Evolutionary conservation across 1,140 invertebrate genomes (phyloP), one percentile per base, ranked within the genome.

Genomic region (Sinonovacula constricta): DNA sequence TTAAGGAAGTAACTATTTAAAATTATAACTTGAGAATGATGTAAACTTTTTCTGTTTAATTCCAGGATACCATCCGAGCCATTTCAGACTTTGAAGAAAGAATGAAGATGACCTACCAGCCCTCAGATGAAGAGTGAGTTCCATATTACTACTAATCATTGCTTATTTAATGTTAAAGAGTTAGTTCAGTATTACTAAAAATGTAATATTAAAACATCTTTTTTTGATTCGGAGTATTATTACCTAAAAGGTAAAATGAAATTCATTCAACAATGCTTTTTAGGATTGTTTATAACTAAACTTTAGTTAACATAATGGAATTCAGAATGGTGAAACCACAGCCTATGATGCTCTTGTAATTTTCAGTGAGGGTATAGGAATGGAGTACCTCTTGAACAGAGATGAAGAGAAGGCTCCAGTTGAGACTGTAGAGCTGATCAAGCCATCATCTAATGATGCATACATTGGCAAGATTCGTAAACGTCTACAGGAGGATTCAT

Each of bases 381-480:
- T 87, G 57, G 71, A 84, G 57, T 86, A 87, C 72, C 83, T 86
- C 10, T 66, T 84, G 62, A 72, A 70, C 3, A 70, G 82, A 60
- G 85, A 82, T 33, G 85, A 87, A 30, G 87, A 88, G 18, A 75
- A 85, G 30, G 69, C 54, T 10, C 45, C 80, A 26, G 24, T 79
- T 3, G 86, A 89, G 31, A 65, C 69, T 49, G 62, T 88, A 31
- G 80, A 87, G 28, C 33, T 85, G 28, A 86, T 91, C 24, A 87
- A 87, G 49, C 83, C 87, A 7, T 63, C 81, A n/a, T 84, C 87
- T 22, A 91, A 91, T 83, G 86, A 89, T 78, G 89, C 88, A 15
- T 91, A 91, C 79, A 91, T 91, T 34, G 83, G 83, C 24, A 90
- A 90, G 67, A 91, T 91, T 33, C 80, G 87, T 36, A 90, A 88